Conservation (phyloP, 1,140 invertebrate species). For the Latrodectus geometricus region DNA sequence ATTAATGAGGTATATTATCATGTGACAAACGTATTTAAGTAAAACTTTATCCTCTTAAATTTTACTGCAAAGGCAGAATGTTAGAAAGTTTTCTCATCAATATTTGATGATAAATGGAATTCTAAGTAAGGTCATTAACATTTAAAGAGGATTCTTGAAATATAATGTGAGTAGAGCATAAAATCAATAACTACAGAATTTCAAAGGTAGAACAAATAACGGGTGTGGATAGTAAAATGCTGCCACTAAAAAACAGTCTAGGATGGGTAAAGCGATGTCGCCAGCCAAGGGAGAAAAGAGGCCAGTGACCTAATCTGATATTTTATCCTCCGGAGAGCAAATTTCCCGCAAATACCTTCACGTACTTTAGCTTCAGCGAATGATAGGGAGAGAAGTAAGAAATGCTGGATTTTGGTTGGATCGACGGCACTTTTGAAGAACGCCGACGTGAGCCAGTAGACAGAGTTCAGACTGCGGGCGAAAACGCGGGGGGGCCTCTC, state of each 20-base stretch:
- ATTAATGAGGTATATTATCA: too few species aligned
- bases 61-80: too few species aligned
- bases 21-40: too few species aligned
- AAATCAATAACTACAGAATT: background rate
- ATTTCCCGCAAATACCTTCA: slow-evolving; percentile 52
- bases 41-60: too few species aligned
- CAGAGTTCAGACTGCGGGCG: slow-evolving; percentile 13
- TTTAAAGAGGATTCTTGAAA: too few species aligned
- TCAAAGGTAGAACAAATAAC: background rate
- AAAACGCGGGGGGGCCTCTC: background rate
- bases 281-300: background rate
- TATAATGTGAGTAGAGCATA: background rate
- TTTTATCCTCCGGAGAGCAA: slow-evolving; percentile 44
- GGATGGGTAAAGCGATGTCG: background rate
- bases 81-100: too few species aligned
- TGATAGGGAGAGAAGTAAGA: slow-evolving; percentile 8
- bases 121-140: too few species aligned
- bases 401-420: slow-evolving; percentile 29
- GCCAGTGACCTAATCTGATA: slow-evolving; percentile 55
- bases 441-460: slow-evolving; percentile 33
- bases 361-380: slow-evolving; percentile 26
- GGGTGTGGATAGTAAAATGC: background rate
- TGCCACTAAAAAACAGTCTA: background rate
- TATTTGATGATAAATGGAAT: too few species aligned
- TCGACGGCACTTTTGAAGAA: slow-evolving; percentile 49